phyloP scores from a whole-genome alignment of 2,113 vertebrate species.

The Gadus chalcogrammus region DNA sequence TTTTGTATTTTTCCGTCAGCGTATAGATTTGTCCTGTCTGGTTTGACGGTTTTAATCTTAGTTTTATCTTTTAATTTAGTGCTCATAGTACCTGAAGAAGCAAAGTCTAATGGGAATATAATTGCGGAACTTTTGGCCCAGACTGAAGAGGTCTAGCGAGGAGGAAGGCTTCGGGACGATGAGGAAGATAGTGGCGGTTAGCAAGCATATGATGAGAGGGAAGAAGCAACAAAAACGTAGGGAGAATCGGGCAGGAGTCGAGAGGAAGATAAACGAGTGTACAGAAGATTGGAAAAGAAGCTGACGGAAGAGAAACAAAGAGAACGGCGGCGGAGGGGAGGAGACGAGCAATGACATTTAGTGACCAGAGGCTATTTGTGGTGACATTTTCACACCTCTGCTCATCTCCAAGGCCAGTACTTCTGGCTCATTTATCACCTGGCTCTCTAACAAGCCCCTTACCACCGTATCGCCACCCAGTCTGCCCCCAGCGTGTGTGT shows the following conservation, averaged over 20 bases:
- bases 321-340: neutral
- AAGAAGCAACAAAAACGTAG: neutral
- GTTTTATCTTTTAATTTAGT: too few species aligned
- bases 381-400: conserved; percentile 70
- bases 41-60: too few species aligned
- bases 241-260: neutral
- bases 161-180: conserved; percentile 9
- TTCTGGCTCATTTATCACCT: conserved; percentile 58
- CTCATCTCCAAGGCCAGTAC: conserved; percentile 61
- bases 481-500: conserved; percentile 26
- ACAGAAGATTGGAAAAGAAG: conserved; percentile 10
- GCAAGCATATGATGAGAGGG: conserved; percentile 4
- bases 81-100: too few species aligned
- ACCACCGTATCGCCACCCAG: conserved; percentile 24
- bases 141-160: neutral
- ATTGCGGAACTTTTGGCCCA: neutral
- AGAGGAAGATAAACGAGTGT: conserved; percentile 19
- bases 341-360: conserved; percentile 62
- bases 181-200: conserved; percentile 8
- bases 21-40: too few species aligned
- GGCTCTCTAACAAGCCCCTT: conserved; percentile 63
- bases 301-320: conserved; percentile 17
- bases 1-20: too few species aligned
- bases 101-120: too few species aligned
- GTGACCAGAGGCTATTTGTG: conserved; percentile 65